Evolutionary conservation across 2,113 vertebrate species (phyloP), one percentile per base, ranked within the genome.

Genomic region (Psettodes erumei): DNA sequence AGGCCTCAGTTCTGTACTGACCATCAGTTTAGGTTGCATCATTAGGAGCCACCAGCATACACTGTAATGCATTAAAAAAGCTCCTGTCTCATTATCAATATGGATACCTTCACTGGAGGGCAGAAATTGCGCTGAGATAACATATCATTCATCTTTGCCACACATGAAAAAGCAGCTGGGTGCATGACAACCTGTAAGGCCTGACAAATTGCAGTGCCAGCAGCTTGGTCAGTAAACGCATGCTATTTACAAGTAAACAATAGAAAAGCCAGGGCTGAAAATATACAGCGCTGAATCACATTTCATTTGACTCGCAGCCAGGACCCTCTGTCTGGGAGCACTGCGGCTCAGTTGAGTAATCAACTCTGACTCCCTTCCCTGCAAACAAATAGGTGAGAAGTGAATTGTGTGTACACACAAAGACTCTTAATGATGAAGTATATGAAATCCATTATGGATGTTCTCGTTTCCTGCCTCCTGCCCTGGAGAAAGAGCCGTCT

Each of bases 391-490:
- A 77, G 79, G 79, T 84, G 88, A 85, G 72, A 71, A 75, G 73
- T 71, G 81, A 79, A 82, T 72, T 68, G 75, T 76, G 79, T 75
- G 53, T 72, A 75, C 80, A 73, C 76, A 81, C 83, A 83, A 71
- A 78, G 75, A 71, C 80, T 71, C 73, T 68, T 75, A 81, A 86
- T 87, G 71, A 90, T 65, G 59, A 67, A 85, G 71, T 79, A 61
- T 81, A 83, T 81, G 64, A 86, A 85, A 81, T 76, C 71, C 75
- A 85, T 87, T 87, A 89, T 80, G 69, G 80, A 87, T 84, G 78
- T 75, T 76, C 74, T 71, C 38, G 54, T 74, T 84, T 84, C 60
- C 86, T 77, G 73, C 69, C 77, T 79, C 40, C 56, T 74, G 74
- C 79, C 75, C 75, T 1, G 4, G 51, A 87, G 87, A 88, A 87